Percentiles rank a stretch among this genome's conserved stretches.
Evolutionary conservation across 1,140 invertebrate genomes (phyloP).

Genomic region (Penaeus japonicus): DNA sequence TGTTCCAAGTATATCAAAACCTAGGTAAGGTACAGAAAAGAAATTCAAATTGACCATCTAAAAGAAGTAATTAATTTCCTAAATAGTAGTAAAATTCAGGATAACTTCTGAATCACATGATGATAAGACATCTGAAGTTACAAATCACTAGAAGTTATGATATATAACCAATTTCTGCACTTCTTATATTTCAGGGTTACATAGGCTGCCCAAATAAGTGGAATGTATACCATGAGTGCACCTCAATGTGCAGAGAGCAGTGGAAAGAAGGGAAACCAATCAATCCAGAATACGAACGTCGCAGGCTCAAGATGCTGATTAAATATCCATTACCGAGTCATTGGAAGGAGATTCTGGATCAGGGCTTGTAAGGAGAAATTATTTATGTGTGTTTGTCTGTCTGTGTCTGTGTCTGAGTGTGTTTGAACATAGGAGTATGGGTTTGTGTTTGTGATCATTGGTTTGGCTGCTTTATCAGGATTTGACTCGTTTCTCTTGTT

Average conservation of each 20-base stretch:
- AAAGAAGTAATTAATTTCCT: background rate
- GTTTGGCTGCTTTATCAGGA: background rate
- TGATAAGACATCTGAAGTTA: no score
- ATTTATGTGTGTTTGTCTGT: background rate
- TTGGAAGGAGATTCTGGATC: conserved; percentile 94
- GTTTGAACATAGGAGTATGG: no score
- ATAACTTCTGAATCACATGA: background rate
- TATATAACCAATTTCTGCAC: background rate
- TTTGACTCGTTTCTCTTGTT: no score
- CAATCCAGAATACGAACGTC: conserved; percentile 75
- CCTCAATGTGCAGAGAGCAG: conserved; percentile 83
- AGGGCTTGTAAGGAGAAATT: conserved; percentile 72
- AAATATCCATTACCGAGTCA: conserved; percentile 91
- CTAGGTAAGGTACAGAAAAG: no score
- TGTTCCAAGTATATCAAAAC: no score
- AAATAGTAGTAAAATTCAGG: background rate
- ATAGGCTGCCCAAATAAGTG: conserved; percentile 94
- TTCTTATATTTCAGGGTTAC: conserved; percentile 66
- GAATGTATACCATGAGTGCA: conserved; percentile 95
- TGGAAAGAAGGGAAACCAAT: conserved; percentile 69
- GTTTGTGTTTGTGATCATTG: background rate
- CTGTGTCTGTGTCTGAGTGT: background rate
- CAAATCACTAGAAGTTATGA: no score
- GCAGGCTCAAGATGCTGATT: conserved; percentile 78
- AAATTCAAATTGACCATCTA: background rate